Conservation (phyloP, 2,797 vertebrate genomes). For the Alcedo quadribrachys region DNA sequence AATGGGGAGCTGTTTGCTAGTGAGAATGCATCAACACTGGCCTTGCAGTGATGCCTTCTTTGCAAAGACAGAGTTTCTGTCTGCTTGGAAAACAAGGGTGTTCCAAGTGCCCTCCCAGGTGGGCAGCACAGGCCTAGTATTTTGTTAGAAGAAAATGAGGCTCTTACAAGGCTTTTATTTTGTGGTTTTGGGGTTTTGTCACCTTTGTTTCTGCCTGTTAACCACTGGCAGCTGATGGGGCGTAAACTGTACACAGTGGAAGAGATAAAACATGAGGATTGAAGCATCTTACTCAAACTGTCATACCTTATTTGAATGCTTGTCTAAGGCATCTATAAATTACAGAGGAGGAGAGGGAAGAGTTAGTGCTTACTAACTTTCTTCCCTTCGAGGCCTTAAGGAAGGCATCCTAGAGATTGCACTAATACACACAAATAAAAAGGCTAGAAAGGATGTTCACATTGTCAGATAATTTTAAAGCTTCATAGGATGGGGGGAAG, state of each 20-base stretch:
- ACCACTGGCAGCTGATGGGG: background rate
- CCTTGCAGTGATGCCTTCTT: background rate
- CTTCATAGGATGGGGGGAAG: background rate
- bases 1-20: background rate
- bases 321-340: background rate
- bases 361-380: background rate
- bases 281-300: background rate
- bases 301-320: background rate
- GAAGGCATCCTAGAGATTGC: background rate
- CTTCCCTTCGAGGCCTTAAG: background rate
- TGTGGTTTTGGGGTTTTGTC: background rate
- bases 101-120: background rate
- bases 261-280: background rate
- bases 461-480: background rate
- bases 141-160: background rate
- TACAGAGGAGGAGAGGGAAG: background rate
- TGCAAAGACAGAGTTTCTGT: background rate
- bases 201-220: background rate
- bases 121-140: background rate
- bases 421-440: background rate
- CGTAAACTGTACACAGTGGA: background rate
- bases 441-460: background rate
- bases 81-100: background rate
- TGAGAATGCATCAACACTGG: background rate
- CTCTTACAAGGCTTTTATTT: background rate